phyloP scores from a whole-genome alignment of 2,797 vertebrate species.

The Melanotaenia maccullochi region DNA sequence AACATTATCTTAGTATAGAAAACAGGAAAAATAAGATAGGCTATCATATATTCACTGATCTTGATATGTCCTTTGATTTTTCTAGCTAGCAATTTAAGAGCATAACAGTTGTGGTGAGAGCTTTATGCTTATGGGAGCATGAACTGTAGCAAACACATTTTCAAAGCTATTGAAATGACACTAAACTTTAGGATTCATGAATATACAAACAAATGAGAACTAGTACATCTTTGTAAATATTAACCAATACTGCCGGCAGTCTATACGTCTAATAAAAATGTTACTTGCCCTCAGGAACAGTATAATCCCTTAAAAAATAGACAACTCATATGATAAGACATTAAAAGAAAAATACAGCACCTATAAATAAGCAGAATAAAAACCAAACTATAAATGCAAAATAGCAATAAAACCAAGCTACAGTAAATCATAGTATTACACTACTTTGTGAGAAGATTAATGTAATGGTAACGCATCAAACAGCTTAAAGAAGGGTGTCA shows the following conservation, averaged over 20 bases:
- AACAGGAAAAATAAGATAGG: conserved; percentile 70
- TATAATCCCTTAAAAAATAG: conserved; percentile 96
- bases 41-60: conserved; percentile 76
- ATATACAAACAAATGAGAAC: conserved; percentile 97
- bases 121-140: conserved; percentile 85
- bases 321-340: conserved; percentile 86
- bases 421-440: conserved; percentile 89
- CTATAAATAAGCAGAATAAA: conserved; percentile 99
- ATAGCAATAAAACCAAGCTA: conserved; percentile 97
- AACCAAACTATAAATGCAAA: conserved; percentile 98
- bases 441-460: conserved; percentile 93
- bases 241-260: conserved; percentile 99
- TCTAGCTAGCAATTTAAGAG: conserved; percentile 77
- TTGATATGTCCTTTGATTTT: conserved; percentile 81
- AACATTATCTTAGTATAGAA: conserved; percentile 54
- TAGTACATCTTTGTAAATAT: conserved; percentile 97
- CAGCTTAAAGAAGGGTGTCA: conserved; percentile 98
- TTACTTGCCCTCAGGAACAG: conserved; percentile 94
- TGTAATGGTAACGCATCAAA: conserved; percentile 91
- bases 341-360: conserved; percentile 94
- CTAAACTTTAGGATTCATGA: conserved; percentile 92
- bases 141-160: conserved; percentile 83
- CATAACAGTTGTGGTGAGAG: conserved; percentile 73
- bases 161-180: conserved; percentile 95
- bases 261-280: conserved; percentile 96